Evolutionary conservation across 2,113 vertebrate genomes (phyloP), one percentile per base, ranked within the genome.

Genomic region (Marmota flaviventris): DNA sequence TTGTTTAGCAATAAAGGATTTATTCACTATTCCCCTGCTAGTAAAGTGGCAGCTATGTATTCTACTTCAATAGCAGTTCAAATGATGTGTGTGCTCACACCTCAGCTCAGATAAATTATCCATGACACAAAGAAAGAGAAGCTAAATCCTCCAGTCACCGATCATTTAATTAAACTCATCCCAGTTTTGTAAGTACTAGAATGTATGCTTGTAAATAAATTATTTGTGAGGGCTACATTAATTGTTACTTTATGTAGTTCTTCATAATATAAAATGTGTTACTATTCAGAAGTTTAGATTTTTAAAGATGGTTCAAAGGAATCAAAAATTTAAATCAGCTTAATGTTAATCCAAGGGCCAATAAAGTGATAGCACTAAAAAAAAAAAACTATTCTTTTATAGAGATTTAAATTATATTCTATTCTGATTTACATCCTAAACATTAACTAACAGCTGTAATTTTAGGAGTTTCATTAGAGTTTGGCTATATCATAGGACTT

Each of bases 21-120:
- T 97, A 75, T 92, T 89, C 72, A 96, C 78, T 67, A 89, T 51
- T 94, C 29, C 86, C 75, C 45, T 81, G 76, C 48, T 87, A 93
- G 92, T 90, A 78, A 98, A 97, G 97, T 0, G 18, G 89, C n/a
- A 95, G 58, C 51, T 93, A 87, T 85, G 73, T 97, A 98, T 96
- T 94, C 69, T 81, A 93, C 73, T 95, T 75, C 27, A 92, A 73
- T 92, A 85, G 94, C 77, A 97, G 27, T 69, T 83, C 2, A 96
- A 81, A 93, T 96, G 89, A 67, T 95, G 72, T 91, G 82, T 85
- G 53, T 88, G 79, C 85, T 95, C 94, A 93, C 81, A 93, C 70
- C 85, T 97, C 93, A 95, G 90, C 91, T 96, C 65, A 70, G 91
- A 98, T 95, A 98, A 98, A 98, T 98, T 97, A 98, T 91, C 82